Evolutionary conservation across 1,140 invertebrate genomes (phyloP), one percentile per base, ranked within the genome.

Genomic region (Fopius arisanus): DNA sequence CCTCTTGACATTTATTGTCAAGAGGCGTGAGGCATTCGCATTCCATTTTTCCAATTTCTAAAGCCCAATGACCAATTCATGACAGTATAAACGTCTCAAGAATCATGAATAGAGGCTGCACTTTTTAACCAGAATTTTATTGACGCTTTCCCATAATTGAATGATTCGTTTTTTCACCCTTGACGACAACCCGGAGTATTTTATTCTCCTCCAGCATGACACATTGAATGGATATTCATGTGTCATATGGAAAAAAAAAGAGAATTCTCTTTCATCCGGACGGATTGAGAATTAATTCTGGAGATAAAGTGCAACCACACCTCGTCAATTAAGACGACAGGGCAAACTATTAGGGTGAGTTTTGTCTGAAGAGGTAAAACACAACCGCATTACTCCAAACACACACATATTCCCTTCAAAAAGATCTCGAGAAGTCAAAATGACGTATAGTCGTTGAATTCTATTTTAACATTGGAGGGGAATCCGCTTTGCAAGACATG

Each of bases 291-390:
- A 59, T 59, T 7, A 59, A 23, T 59, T 21, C 0, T 59, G 16
- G 14, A 59, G 12, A 26, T 59, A 26, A 67, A 41, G 6, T 41
- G 2, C 28, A 67, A 33, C 37, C 63, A 33, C 63, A 67, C 63
- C 76, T 75, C 77, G 80, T 81, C 79, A 81, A 82, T 83, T 83
- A 82, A 78, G 78, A 81, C 80, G 81, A 82, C 79, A 80, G 79
- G n/a, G 73, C 71, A 73, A 72, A 79, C 78, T 82, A 82, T 82
- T 82, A 82, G 79, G 71, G 7, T 77, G 78, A 78, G 76, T 75
- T 10, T 76, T 81, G 70, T 74, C 76, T 71, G 73, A 66, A 70
- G 70, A 75, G 48, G 77, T 37, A 31, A 65, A 63, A 80, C 76
- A 79, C 71, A 37, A 68, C 75, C 78, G 76, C 78, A 72, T 75